Conservation (phyloP, 2,888 invertebrate genomes). For the Drosophila prolongata region DNA sequence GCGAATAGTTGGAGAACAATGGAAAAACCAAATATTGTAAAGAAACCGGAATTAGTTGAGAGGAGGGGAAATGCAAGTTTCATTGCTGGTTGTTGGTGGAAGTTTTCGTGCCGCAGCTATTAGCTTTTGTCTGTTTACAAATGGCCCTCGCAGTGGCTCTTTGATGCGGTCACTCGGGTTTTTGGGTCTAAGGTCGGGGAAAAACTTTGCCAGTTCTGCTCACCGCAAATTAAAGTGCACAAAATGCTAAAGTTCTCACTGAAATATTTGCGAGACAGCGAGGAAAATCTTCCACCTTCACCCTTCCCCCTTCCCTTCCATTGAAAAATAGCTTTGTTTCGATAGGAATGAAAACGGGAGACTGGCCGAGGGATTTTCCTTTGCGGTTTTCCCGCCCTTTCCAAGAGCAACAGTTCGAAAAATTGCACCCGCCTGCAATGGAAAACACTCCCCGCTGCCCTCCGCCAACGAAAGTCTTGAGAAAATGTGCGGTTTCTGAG, state of each 20-base stretch:
- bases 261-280: conserved; percentile 52
- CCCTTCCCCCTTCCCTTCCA: not conserved
- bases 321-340: conserved; percentile 70
- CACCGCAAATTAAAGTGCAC: conserved; percentile 76
- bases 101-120: conserved; percentile 37
- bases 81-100: conserved; percentile 27
- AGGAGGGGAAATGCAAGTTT: conserved; percentile 31
- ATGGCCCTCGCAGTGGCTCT: conserved; percentile 37
- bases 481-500: conserved; percentile 80
- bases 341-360: conserved; percentile 39
- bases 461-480: conserved; percentile 42
- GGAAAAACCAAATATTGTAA: not conserved
- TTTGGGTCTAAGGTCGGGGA: conserved; percentile 13
- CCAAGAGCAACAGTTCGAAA: conserved; percentile 23
- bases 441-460: not conserved
- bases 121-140: conserved; percentile 59
- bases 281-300: conserved; percentile 3
- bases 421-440: conserved; percentile 43
- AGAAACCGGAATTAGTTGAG: not conserved
- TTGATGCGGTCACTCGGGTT: conserved; percentile 44
- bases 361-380: conserved; percentile 34
- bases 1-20: conserved; percentile 1
- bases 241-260: conserved; percentile 64
- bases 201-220: conserved; percentile 50
- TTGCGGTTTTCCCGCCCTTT: conserved; percentile 12